These are phyloP conservation scores for Datnioides undecimradiatus DNA, from an alignment of 2,113 vertebrate genomes.

Conservation along the genomic window DNA sequence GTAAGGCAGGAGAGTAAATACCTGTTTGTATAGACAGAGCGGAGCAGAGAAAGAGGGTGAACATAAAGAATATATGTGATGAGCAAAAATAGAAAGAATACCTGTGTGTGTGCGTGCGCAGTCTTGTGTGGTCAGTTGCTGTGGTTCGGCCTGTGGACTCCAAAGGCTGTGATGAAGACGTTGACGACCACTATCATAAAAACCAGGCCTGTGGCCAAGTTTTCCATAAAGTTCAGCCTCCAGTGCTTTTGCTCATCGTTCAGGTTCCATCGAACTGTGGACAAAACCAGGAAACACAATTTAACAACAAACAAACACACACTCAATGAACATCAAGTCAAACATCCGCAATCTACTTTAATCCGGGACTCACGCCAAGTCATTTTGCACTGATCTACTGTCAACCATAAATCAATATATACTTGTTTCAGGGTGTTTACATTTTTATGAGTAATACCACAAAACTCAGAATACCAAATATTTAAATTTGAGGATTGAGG, in stretches of 20 bases:
- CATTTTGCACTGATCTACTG: conserved; percentile 38
- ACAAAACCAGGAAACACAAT: conserved; percentile 52
- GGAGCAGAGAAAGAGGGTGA: conserved; percentile 21
- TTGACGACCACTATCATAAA: conserved; percentile 93
- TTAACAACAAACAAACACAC: conserved; percentile 20
- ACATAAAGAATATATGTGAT: conserved; percentile 28
- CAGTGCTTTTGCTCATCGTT: conserved; percentile 90
- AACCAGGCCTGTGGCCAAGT: conserved; percentile 88
- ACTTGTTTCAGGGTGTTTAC: conserved; percentile 23
- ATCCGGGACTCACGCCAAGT: conserved; percentile 47
- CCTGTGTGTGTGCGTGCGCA: conserved; percentile 24
- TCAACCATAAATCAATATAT: conserved; percentile 38
- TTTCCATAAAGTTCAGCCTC: conserved; percentile 90
- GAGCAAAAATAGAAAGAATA: conserved; percentile 32
- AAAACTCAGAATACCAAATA: background rate
- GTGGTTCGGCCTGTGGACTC: conserved; percentile 86
- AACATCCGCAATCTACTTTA: conserved; percentile 28
- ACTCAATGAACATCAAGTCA: conserved; percentile 14
- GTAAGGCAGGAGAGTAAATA: conserved; percentile 41
- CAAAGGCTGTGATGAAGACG: conserved; percentile 93
- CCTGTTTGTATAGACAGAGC: conserved; percentile 32
- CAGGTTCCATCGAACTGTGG: conserved; percentile 90
- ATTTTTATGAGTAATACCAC: background rate
- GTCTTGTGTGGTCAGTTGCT: conserved; percentile 41
- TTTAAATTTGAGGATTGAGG: conserved; percentile 2